Percentiles rank a stretch among this genome's conserved stretches.
Conservation (phyloP, 64 coral and sea anemone species). For the Astreopora myriophthalma region DNA sequence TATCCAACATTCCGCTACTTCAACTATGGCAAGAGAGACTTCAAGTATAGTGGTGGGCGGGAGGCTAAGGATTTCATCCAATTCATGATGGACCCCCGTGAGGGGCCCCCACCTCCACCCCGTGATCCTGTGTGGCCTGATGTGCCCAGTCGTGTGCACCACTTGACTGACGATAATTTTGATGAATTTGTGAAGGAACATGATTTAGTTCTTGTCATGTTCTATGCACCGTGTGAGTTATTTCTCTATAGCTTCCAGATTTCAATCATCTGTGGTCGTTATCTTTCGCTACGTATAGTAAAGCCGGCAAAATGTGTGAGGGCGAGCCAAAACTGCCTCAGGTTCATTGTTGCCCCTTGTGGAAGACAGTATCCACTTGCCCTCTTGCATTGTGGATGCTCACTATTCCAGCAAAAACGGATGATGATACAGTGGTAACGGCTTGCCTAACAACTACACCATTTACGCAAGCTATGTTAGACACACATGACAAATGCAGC, state of each 20-base stretch:
- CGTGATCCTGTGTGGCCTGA: slow-evolving; percentile 81
- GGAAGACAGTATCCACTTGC: too few species aligned
- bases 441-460: too few species aligned
- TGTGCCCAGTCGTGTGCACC: slow-evolving; percentile 67
- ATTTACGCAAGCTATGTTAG: too few species aligned
- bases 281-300: too few species aligned
- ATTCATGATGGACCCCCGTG: slow-evolving; percentile 93
- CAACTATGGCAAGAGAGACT: slow-evolving; percentile 97
- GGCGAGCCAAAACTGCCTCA: too few species aligned
- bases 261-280: too few species aligned
- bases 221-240: slow-evolving; percentile 91
- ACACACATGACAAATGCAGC: too few species aligned
- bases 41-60: slow-evolving; percentile 87
- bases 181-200: slow-evolving; percentile 69
- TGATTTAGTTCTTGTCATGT: slow-evolving; percentile 91
- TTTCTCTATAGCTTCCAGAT: background rate
- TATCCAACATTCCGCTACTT: slow-evolving; percentile 95
- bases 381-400: too few species aligned
- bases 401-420: too few species aligned
- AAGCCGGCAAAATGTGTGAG: too few species aligned
- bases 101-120: slow-evolving; percentile 87
- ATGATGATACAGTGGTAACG: too few species aligned
- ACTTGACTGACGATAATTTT: slow-evolving; percentile 77
- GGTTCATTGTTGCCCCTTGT: too few species aligned
- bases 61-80: slow-evolving; percentile 94